Evolutionary conservation across 2,797 vertebrate genomes (phyloP).

Genomic region (Erpetoichthys calabaricus): DNA sequence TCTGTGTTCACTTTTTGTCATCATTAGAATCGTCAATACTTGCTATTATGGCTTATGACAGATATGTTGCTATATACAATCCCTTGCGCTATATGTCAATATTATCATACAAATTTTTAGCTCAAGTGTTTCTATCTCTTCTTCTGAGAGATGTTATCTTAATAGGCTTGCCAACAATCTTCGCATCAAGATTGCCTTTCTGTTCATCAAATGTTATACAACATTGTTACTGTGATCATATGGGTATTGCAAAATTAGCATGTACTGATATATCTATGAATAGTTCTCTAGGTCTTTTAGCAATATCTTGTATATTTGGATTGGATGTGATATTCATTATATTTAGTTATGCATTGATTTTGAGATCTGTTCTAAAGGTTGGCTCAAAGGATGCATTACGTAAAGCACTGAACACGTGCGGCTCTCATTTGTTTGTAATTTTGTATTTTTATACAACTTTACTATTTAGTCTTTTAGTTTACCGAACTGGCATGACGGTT

Average conservation of each 20-base stretch:
- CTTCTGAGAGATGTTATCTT: neutral
- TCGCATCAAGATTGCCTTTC: slow-evolving; percentile 19
- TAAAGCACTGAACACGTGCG: slow-evolving; percentile 29
- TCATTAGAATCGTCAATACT: slow-evolving; percentile 44
- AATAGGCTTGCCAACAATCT: neutral
- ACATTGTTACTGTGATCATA: slow-evolving; percentile 35
- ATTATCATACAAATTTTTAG: neutral
- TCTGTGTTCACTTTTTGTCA: slow-evolving; percentile 41
- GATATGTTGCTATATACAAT: slow-evolving; percentile 23
- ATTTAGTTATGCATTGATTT: slow-evolving; percentile 24
- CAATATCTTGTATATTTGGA: slow-evolving; percentile 19
- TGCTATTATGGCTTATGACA: slow-evolving; percentile 41
- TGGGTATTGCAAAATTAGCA: slow-evolving; percentile 31
- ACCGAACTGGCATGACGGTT: slow-evolving; percentile 14
- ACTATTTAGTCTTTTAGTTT: slow-evolving; percentile 18
- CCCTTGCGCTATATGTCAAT: slow-evolving; percentile 5
- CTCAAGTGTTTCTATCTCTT: neutral
- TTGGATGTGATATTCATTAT: slow-evolving; percentile 23
- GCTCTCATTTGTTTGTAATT: slow-evolving; percentile 30
- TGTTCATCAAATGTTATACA: slow-evolving; percentile 26
- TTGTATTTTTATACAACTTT: slow-evolving; percentile 23
- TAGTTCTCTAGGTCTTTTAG: slow-evolving; percentile 20
- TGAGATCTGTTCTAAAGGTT: slow-evolving; percentile 18
- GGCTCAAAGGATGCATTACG: slow-evolving; percentile 25
- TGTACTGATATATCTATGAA: slow-evolving; percentile 28